These are phyloP conservation scores for Standfussiana lucernea DNA, from an alignment of 2,888 invertebrate species.

Conservation along the genomic window DNA sequence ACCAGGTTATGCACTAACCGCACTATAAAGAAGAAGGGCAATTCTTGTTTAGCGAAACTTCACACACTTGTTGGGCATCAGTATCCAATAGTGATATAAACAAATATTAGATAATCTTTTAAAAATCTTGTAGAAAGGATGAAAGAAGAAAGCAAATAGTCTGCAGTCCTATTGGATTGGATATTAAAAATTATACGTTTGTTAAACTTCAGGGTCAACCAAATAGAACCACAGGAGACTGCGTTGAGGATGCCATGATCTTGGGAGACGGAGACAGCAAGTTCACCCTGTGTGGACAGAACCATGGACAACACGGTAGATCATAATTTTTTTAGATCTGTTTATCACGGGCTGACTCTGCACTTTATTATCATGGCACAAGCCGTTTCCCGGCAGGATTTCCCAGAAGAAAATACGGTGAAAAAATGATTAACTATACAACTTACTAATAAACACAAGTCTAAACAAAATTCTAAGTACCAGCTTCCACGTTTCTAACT, in stretches of 20 bases:
- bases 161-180: too few species aligned
- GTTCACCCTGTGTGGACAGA: constrained; percentile 94
- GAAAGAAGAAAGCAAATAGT: background rate
- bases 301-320: constrained; percentile 95
- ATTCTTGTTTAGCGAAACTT: background rate
- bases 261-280: constrained; percentile 91
- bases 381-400: too few species aligned
- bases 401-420: too few species aligned
- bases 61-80: background rate
- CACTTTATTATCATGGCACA: too few species aligned
- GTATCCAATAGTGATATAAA: background rate
- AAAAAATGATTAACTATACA: too few species aligned
- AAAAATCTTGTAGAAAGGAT: background rate
- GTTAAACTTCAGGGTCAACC: constrained; percentile 93
- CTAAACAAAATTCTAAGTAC: too few species aligned
- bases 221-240: constrained; percentile 94
- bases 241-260: constrained; percentile 94
- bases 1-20: too few species aligned
- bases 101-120: too few species aligned
- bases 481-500: background rate
- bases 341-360: too few species aligned
- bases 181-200: background rate
- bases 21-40: too few species aligned
- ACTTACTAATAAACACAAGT: background rate
- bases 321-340: background rate